Evolutionary conservation across 2,797 vertebrate genomes (phyloP).

Genomic region (Xyrichtys novacula): DNA sequence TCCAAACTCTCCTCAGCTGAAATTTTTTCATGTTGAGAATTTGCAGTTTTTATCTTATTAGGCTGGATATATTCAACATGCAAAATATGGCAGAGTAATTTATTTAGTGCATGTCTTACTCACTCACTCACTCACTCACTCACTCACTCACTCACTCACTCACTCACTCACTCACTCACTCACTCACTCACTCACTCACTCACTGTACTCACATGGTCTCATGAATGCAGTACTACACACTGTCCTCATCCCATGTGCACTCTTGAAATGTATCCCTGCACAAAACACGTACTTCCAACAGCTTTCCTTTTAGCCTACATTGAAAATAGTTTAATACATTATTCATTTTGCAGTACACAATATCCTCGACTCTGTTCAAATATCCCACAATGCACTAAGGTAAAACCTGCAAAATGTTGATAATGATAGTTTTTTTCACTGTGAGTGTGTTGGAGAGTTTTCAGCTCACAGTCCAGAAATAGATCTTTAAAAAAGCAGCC

Average conservation of each 20-base stretch:
- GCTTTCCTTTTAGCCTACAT: background rate
- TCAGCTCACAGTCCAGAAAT: background rate
- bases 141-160: background rate
- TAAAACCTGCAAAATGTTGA: background rate
- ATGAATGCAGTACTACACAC: background rate
- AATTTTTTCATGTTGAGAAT: background rate
- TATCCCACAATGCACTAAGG: background rate
- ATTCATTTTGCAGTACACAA: constrained; percentile 10
- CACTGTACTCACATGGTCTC: background rate
- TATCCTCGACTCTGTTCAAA: background rate
- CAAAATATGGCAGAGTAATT: background rate
- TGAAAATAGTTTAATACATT: background rate
- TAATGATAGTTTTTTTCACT: background rate
- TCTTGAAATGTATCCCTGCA: background rate
- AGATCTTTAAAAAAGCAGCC: background rate
- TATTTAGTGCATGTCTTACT: constrained; percentile 4
- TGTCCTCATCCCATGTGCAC: background rate
- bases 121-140: no score
- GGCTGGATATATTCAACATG: background rate
- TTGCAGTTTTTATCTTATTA: background rate
- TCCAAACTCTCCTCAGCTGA: background rate
- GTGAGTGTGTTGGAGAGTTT: background rate
- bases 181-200: background rate
- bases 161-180: background rate
- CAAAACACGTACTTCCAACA: background rate